Evolutionary conservation across 2,797 vertebrate genomes (phyloP), one percentile per base, ranked within the genome.

Genomic region (Pachyuromys duprasi): DNA sequence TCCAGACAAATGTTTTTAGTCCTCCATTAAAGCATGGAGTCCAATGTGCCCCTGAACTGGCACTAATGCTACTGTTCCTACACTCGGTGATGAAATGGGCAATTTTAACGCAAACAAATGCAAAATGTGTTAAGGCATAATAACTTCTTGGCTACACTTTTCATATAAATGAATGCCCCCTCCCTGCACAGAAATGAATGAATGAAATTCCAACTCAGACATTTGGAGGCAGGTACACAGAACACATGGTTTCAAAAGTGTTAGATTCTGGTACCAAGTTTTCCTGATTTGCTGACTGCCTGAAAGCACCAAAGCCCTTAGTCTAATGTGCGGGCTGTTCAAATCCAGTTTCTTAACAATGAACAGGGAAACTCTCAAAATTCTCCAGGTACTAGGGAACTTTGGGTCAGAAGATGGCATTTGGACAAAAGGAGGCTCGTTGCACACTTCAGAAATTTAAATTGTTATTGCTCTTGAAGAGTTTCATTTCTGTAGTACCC

Each of bases 1-100:
- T 36, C 33, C 49, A n/a, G 26, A 89, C 70, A 93, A 70, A 45
- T 90, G 55, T 62, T 53, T 93, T 94, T 28, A 63, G 49, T 87
- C 8, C 63, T 8, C 57, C 91, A 65, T 93, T 70, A 83, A 49
- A 90, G 33, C 70, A 57, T 74, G 63, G 78, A 89, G n/a, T 45
- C 57, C 67, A n/a, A 7, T 24, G 26, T 63, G 36, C 26, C 28
- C 39, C 78, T 36, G 26, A 79, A 82, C 62, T 60, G 39, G 36
- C 22, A 74, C 87, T 28, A 80, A 75, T 74, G 69, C 57, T n/a
- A 31, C 13, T 24, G 9, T 28, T 70, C 31, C 91, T n/a, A 22
- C 18, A 22, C 28, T 7, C 72, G 53, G 69, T 79, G 42, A 18
- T 39, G 2, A 95, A 86, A 86, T n/a, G 31, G 49, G 15, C 81